Percentiles rank a stretch among this genome's conserved stretches.
Evolutionary conservation across 2,797 vertebrate genomes (phyloP).

Genomic region (Acrossocheilus wenchowensis): DNA sequence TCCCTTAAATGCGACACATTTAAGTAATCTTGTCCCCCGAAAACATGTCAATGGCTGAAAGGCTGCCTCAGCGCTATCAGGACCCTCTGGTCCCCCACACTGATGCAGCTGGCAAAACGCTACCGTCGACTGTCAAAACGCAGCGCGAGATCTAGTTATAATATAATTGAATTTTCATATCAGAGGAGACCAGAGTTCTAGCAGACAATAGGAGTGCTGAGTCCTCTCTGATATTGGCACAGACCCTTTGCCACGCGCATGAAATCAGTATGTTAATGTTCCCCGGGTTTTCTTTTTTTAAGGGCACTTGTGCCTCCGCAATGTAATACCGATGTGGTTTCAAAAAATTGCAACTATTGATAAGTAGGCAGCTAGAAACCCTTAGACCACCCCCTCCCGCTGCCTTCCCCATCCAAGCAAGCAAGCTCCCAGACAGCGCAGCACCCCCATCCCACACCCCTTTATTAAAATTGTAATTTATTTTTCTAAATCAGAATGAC

Average conservation of each 20-base stretch:
- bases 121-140: constrained; percentile 98
- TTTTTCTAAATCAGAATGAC: constrained; percentile 98
- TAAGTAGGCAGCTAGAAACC: constrained; percentile 90
- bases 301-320: constrained; percentile 99
- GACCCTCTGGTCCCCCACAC: constrained; percentile 88
- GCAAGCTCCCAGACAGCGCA: constrained; percentile 74
- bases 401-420: constrained; percentile 61
- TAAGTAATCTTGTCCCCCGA: constrained; percentile 98
- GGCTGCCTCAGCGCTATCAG: constrained; percentile 94
- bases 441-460: constrained; percentile 72
- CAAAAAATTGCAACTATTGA: constrained; percentile 97
- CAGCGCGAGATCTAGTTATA: constrained; percentile 98
- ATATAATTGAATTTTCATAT: constrained; percentile 99
- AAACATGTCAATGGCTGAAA: constrained; percentile 98
- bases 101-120: constrained; percentile 92
- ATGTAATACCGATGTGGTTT: constrained; percentile 95
- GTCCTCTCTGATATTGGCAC: constrained; percentile 99
- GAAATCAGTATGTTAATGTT: constrained; percentile 99
- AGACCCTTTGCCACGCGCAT: constrained; percentile 99
- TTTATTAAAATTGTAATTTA: constrained; percentile 99
- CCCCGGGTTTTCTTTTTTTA: constrained; percentile 93
- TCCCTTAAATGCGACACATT: constrained; percentile 96
- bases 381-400: constrained; percentile 68
- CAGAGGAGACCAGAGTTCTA: constrained; percentile 98
- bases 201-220: constrained; percentile 99